Conservation (phyloP, 2,797 vertebrate genomes). For the Nothura maculosa region DNA sequence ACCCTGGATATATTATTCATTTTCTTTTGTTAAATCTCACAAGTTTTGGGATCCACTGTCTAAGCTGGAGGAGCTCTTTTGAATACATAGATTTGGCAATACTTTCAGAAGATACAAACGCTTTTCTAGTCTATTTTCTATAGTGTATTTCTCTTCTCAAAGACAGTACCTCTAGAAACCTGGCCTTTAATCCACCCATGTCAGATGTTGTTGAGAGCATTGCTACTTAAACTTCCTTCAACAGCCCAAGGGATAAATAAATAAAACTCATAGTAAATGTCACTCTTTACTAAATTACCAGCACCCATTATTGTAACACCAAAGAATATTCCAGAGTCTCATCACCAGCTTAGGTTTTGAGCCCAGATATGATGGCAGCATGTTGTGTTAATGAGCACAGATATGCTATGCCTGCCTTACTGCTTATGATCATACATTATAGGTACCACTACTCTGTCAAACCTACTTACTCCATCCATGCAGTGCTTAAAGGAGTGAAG, state of each 20-base stretch:
- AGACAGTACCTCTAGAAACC: background rate
- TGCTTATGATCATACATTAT: background rate
- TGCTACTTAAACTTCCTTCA: background rate
- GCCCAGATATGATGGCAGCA: background rate
- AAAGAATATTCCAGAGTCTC: background rate
- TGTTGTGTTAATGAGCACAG: background rate
- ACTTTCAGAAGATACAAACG: accelerated
- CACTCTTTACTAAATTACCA: accelerated
- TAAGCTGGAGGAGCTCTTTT: background rate
- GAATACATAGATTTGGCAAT: background rate
- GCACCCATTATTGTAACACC: background rate
- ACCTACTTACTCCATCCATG: slow-evolving; percentile 71
- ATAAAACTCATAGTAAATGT: background rate
- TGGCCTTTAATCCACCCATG: background rate
- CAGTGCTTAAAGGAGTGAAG: slow-evolving; percentile 24
- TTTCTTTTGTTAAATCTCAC: background rate
- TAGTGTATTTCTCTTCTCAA: background rate
- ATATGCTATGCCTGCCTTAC: background rate
- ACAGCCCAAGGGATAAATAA: background rate
- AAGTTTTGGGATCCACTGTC: background rate
- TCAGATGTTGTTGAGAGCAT: background rate
- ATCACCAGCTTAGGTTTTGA: background rate
- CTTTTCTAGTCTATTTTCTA: background rate
- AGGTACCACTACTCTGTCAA: slow-evolving; percentile 41
- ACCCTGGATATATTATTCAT: accelerated